These are phyloP conservation scores for Amiota minor DNA, from an alignment of 2,888 invertebrate genomes.

Conservation along the genomic window DNA sequence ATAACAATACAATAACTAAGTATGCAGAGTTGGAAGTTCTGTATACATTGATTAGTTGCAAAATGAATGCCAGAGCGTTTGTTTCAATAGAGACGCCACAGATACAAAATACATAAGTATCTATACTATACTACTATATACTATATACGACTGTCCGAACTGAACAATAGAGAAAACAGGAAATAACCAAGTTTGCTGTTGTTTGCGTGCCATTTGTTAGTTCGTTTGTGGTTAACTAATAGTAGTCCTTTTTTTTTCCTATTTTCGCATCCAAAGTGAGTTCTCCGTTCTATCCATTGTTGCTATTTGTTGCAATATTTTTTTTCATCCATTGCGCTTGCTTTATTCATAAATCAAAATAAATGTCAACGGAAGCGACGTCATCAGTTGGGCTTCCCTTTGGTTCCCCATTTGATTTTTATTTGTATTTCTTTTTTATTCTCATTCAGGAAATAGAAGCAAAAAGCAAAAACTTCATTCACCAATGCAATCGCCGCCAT, in stretches of 20 bases:
- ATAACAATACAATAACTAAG: neutral
- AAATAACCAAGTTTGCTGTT: conserved; percentile 25
- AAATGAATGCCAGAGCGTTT: conserved; percentile 9
- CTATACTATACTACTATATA: no score
- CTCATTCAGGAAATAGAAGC: neutral
- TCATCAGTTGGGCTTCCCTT: conserved; percentile 40
- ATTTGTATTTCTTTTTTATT: neutral
- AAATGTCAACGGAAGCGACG: conserved; percentile 66
- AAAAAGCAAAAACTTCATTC: conserved; percentile 5
- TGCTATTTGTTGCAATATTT: conserved; percentile 7
- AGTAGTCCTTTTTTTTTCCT: neutral
- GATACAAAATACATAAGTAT: neutral
- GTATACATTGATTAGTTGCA: conserved; percentile 22
- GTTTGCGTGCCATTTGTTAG: neutral
- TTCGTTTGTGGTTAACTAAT: conserved; percentile 24
- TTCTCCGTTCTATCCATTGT: neutral
- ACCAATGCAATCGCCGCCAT: conserved; percentile 10
- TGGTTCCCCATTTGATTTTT: neutral
- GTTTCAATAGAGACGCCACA: conserved; percentile 15
- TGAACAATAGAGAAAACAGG: conserved; percentile 6
- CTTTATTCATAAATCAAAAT: conserved; percentile 61
- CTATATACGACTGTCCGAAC: neutral
- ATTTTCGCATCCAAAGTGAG: neutral
- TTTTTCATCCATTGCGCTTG: neutral
- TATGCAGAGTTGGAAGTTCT: neutral